These are phyloP conservation scores for Aphrophora alni DNA, from an alignment of 2,888 invertebrate species.

Conservation along the genomic window DNA sequence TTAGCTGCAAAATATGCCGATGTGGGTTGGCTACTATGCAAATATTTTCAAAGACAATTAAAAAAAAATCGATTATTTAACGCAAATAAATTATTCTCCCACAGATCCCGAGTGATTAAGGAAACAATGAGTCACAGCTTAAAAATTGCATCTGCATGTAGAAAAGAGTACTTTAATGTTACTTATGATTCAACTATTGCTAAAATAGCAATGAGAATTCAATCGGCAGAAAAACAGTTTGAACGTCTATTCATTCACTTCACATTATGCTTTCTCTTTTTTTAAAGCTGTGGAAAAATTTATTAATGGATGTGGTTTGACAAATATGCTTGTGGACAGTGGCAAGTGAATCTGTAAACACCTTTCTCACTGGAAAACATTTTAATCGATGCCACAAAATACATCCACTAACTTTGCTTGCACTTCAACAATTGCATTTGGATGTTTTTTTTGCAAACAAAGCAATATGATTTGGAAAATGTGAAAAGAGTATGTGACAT, in stretches of 20 bases:
- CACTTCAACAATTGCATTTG: slow-evolving; percentile 40
- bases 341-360: slow-evolving; percentile 48
- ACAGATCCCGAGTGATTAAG: slow-evolving; percentile 50
- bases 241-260: slow-evolving; percentile 56
- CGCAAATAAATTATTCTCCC: slow-evolving; percentile 53
- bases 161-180: slow-evolving; percentile 49
- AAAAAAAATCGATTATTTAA: slow-evolving; percentile 49
- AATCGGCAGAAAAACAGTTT: slow-evolving; percentile 51
- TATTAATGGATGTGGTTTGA: slow-evolving; percentile 47
- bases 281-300: slow-evolving; percentile 54
- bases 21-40: slow-evolving; percentile 50
- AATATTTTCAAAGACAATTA: slow-evolving; percentile 49
- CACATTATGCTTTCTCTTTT: slow-evolving; percentile 52
- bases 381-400: slow-evolving; percentile 45
- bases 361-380: slow-evolving; percentile 44
- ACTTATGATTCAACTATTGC: slow-evolving; percentile 54
- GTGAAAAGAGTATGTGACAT: too few species aligned
- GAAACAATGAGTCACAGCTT: slow-evolving; percentile 51
- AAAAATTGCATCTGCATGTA: slow-evolving; percentile 49
- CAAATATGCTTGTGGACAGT: slow-evolving; percentile 31
- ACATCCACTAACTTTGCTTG: slow-evolving; percentile 46
- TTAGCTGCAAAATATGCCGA: slow-evolving; percentile 44
- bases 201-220: slow-evolving; percentile 51
- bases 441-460: too few species aligned
- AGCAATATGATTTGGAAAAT: too few species aligned